Percentiles rank a stretch among this genome's conserved stretches.
Evolutionary conservation across 2,888 invertebrate species (phyloP).

Genomic region (Eupithecia dodoneata): DNA sequence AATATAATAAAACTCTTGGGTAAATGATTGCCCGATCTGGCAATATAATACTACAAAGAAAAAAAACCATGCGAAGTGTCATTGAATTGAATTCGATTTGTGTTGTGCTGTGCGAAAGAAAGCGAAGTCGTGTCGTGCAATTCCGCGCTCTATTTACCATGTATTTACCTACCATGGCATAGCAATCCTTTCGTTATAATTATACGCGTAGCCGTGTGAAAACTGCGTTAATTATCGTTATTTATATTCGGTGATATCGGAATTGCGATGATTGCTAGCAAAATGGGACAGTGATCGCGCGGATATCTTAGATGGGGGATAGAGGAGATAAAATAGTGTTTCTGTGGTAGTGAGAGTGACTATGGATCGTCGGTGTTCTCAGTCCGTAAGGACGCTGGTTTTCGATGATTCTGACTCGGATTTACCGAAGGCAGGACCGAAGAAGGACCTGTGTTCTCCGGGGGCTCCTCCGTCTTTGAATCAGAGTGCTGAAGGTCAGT

Average conservation of each 20-base stretch:
- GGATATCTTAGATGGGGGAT: constrained; percentile 73
- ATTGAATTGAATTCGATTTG: constrained; percentile 52
- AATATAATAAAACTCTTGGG: neutral
- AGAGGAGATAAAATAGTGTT: constrained; percentile 70
- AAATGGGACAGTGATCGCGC: constrained; percentile 50
- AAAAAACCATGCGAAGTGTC: constrained; percentile 12
- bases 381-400: constrained; percentile 90
- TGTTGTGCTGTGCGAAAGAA: constrained; percentile 42
- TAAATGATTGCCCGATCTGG: neutral
- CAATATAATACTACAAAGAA: neutral
- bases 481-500: constrained; percentile 78
- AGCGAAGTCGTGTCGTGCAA: constrained; percentile 57
- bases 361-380: constrained; percentile 85
- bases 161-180: constrained; percentile 65
- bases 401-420: constrained; percentile 89
- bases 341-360: constrained; percentile 73
- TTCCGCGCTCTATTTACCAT: constrained; percentile 55
- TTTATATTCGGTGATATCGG: constrained; percentile 18
- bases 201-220: constrained; percentile 42
- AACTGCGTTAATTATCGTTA: constrained; percentile 30
- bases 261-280: constrained; percentile 56
- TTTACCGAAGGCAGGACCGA: constrained; percentile 71
- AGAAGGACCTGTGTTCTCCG: constrained; percentile 69
- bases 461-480: constrained; percentile 72
- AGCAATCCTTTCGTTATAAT: constrained; percentile 48